phyloP scores from a whole-genome alignment of 2,797 vertebrate genomes.

The Epinephelus awoara region DNA sequence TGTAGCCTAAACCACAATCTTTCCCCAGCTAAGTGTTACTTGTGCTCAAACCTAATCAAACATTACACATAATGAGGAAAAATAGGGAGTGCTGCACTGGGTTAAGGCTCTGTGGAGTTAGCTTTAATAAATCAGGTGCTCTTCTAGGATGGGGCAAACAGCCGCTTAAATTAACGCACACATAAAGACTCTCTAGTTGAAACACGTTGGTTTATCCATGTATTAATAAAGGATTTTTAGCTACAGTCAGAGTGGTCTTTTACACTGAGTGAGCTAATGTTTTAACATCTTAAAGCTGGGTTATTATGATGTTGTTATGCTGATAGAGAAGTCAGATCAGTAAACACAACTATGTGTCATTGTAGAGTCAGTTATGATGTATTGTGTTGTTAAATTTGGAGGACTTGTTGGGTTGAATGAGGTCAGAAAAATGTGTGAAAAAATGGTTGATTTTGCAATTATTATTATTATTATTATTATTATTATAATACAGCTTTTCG shows the following conservation, averaged over 20 bases:
- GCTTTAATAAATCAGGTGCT: too few species aligned
- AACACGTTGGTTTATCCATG: too few species aligned
- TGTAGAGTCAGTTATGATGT: neutral
- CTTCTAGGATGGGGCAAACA: too few species aligned
- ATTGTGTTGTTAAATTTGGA: neutral
- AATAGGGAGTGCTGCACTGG: too few species aligned
- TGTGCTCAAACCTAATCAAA: neutral
- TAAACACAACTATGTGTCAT: neutral
- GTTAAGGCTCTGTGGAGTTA: too few species aligned
- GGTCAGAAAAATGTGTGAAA: neutral
- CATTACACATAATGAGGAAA: too few species aligned
- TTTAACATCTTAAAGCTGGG: neutral
- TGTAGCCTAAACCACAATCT: neutral
- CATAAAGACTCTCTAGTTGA: too few species aligned
- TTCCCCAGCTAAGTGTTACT: neutral
- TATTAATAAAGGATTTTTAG: too few species aligned
- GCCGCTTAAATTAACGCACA: too few species aligned
- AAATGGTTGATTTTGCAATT: neutral
- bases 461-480: neutral
- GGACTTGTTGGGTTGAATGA: neutral
- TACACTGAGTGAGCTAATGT: too few species aligned
- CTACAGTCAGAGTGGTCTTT: too few species aligned
- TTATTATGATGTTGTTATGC: neutral
- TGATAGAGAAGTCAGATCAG: neutral
- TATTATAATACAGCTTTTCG: neutral